Evolutionary conservation across 2,888 invertebrate species (phyloP).

Genomic region (Rhaphigaster nebulosa): DNA sequence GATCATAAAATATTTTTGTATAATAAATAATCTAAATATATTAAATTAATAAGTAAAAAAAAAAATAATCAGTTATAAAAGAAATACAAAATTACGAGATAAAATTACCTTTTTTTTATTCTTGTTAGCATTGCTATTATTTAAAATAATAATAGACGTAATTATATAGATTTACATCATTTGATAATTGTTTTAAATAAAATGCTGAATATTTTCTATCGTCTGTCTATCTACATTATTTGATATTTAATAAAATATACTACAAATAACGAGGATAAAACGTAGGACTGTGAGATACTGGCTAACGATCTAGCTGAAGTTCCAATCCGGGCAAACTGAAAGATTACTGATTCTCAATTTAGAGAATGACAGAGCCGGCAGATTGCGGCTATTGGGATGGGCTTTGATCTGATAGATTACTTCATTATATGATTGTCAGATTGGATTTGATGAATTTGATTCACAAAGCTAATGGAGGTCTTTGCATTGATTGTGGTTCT

Average conservation of each 20-base stretch:
- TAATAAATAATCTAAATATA: too few relatives aligned
- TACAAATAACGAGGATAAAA: background rate
- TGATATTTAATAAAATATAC: background rate
- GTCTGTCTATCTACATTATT: too few relatives aligned
- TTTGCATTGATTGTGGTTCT: background rate
- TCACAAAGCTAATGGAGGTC: constrained; percentile 1
- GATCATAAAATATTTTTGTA: too few relatives aligned
- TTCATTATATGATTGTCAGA: constrained; percentile 31
- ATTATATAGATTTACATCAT: too few relatives aligned
- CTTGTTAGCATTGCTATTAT: too few relatives aligned
- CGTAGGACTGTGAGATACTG: background rate
- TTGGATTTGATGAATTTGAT: constrained; percentile 18
- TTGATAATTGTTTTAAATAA: too few relatives aligned
- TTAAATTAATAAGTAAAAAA: too few relatives aligned
- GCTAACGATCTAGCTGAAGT: background rate
- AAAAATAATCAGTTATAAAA: too few relatives aligned
- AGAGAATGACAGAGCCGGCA: background rate
- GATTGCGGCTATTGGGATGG: background rate
- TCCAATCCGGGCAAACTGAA: background rate
- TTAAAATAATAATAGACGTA: too few relatives aligned
- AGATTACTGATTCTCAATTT: background rate
- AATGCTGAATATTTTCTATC: too few relatives aligned
- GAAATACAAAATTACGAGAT: too few relatives aligned
- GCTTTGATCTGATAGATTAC: constrained; percentile 9
- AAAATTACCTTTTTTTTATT: too few relatives aligned